These are phyloP conservation scores for Drosophila pegasa DNA, from an alignment of 2,888 invertebrate species.

Conservation along the genomic window DNA sequence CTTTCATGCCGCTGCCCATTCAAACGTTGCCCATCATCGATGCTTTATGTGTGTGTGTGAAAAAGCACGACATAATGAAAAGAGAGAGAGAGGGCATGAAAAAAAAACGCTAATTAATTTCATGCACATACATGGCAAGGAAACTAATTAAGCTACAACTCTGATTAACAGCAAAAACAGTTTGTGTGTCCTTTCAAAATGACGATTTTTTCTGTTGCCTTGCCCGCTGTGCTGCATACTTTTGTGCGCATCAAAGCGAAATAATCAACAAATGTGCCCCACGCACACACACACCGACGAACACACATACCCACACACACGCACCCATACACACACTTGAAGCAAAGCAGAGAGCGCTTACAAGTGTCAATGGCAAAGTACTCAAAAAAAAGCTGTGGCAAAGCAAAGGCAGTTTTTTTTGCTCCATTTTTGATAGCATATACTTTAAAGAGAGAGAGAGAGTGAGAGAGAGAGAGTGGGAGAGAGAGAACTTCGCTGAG, in stretches of 20 bases:
- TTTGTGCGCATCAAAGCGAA: conserved; percentile 77
- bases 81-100: neutral
- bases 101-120: conserved; percentile 69
- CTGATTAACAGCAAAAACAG: conserved; percentile 70
- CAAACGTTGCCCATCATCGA: conserved; percentile 1
- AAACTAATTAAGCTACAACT: conserved; percentile 74
- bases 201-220: conserved; percentile 52
- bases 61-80: conserved; percentile 14
- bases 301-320: conserved; percentile 33
- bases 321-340: conserved; percentile 1
- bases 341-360: conserved; percentile 45
- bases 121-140: conserved; percentile 62
- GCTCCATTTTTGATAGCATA: conserved; percentile 12
- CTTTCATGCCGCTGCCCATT: neutral
- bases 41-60: conserved; percentile 25
- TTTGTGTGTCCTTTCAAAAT: conserved; percentile 63
- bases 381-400: conserved; percentile 38
- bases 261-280: conserved; percentile 76
- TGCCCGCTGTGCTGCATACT: conserved; percentile 58
- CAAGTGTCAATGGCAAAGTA: conserved; percentile 69
- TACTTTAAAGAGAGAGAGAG: conserved; percentile 36
- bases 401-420: conserved; percentile 29
- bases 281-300: conserved; percentile 29
- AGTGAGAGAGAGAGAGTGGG: conserved; percentile 29
- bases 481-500: conserved; percentile 12